Evolutionary conservation across 2,888 invertebrate genomes (phyloP).

Genomic region (Meta bourneti): DNA sequence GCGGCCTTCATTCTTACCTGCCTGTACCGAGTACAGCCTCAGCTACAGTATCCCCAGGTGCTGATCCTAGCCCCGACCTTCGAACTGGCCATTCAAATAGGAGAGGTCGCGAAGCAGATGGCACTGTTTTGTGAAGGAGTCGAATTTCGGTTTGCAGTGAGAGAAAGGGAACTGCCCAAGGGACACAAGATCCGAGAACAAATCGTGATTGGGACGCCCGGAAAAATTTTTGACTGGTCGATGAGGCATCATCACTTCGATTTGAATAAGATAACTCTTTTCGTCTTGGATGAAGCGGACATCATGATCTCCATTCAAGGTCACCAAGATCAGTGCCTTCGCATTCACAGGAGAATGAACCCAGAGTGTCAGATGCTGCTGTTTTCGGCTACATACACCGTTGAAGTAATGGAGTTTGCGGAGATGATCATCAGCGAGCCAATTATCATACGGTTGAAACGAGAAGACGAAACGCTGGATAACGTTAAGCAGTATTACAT

Average conservation of each 20-base stretch:
- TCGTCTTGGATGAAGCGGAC: slow-evolving; percentile 99
- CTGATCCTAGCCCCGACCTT: slow-evolving; percentile 98
- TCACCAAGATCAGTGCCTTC: slow-evolving; percentile 97
- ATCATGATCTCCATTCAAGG: slow-evolving; percentile 99
- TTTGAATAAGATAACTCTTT: slow-evolving; percentile 89
- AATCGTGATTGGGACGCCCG: slow-evolving; percentile 98
- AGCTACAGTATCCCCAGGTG: slow-evolving; percentile 89
- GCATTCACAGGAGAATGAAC: slow-evolving; percentile 89
- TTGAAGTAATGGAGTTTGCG: slow-evolving; percentile 97
- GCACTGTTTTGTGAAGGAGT: slow-evolving; percentile 95
- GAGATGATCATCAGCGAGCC: slow-evolving; percentile 95
- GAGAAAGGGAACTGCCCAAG: slow-evolving; percentile 87
- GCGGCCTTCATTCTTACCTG: slow-evolving; percentile 98
- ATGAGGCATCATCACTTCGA: slow-evolving; percentile 92
- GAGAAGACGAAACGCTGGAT: slow-evolving; percentile 94
- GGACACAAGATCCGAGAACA: slow-evolving; percentile 86
- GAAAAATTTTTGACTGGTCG: slow-evolving; percentile 97
- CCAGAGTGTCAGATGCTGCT: slow-evolving; percentile 96
- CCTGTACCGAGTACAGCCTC: slow-evolving; percentile 93
- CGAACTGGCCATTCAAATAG: slow-evolving; percentile 98
- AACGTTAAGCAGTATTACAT: slow-evolving; percentile 99
- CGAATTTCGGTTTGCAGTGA: slow-evolving; percentile 93
- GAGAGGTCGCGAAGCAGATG: slow-evolving; percentile 97
- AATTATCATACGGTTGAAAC: slow-evolving; percentile 86
- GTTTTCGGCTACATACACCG: slow-evolving; percentile 98